phyloP scores from a whole-genome alignment of 2,797 vertebrate species.

The Otolemur crassicaudatus region DNA sequence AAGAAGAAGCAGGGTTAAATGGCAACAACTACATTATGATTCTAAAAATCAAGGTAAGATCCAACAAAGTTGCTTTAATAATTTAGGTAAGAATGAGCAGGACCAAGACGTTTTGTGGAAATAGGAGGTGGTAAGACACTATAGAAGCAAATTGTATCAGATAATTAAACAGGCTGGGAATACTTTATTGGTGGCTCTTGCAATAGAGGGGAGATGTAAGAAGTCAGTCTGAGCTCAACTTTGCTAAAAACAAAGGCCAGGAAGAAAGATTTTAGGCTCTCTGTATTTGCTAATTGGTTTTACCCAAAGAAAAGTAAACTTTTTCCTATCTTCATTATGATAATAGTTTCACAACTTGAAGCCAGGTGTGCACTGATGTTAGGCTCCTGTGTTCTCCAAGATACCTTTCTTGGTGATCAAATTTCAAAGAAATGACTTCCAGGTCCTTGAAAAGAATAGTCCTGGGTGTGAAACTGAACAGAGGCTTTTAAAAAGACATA shows the following conservation, averaged over 20 bases:
- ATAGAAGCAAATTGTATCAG: neutral
- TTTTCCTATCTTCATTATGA: neutral
- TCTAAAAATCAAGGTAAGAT: conserved; percentile 19
- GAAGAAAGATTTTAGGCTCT: neutral
- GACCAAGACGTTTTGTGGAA: conserved; percentile 3
- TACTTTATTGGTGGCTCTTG: neutral
- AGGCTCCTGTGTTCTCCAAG: neutral
- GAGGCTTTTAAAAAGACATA: neutral
- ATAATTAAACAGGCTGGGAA: conserved; percentile 9
- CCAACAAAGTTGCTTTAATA: conserved; percentile 28
- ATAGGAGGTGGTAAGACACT: neutral
- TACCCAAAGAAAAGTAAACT: conserved; percentile 17
- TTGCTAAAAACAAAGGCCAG: neutral
- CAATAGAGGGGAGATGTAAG: neutral
- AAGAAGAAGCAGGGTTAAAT: conserved; percentile 16
- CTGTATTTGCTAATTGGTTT: conserved; percentile 15
- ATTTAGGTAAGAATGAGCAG: conserved; percentile 34
- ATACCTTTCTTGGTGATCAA: neutral
- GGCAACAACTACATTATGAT: neutral
- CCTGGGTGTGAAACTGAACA: neutral
- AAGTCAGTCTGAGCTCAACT: neutral
- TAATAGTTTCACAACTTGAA: neutral
- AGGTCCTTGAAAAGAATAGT: neutral
- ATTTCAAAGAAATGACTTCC: neutral
- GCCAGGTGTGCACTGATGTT: neutral